Evolutionary conservation across 2,797 vertebrate species (phyloP).

Genomic region (Echiichthys vipera): DNA sequence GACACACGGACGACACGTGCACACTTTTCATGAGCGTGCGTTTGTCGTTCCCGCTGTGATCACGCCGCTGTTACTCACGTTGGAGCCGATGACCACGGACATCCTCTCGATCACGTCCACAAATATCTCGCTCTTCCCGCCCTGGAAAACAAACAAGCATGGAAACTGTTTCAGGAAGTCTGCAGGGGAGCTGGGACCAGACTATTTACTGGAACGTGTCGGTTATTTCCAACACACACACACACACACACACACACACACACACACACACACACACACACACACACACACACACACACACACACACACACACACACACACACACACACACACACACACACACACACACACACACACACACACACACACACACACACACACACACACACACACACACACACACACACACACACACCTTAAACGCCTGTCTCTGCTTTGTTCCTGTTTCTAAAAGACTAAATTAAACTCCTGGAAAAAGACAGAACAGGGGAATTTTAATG

Average conservation of each 20-base stretch:
- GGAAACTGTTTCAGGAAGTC: slow-evolving; percentile 28
- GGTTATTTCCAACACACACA: not conserved
- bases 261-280: not conserved
- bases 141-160: slow-evolving; percentile 71
- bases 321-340: not conserved
- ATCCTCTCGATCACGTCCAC: slow-evolving; percentile 92
- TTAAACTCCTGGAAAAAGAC: slow-evolving; percentile 16
- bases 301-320: not conserved
- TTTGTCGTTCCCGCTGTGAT: too few relatives aligned
- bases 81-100: slow-evolving; percentile 89
- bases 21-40: not conserved
- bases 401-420: not conserved
- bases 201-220: slow-evolving; percentile 36
- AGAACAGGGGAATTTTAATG: too few relatives aligned
- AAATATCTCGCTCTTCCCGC: slow-evolving; percentile 90
- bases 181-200: not conserved
- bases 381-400: not conserved
- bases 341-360: not conserved
- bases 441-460: not conserved
- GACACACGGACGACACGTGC: too few relatives aligned
- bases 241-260: not conserved
- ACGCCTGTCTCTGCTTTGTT: not conserved
- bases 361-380: not conserved
- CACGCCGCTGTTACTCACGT: slow-evolving; percentile 87
- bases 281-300: not conserved